Evolutionary conservation across 1,140 invertebrate species (phyloP).

Genomic region (Drosophila nasuta): DNA sequence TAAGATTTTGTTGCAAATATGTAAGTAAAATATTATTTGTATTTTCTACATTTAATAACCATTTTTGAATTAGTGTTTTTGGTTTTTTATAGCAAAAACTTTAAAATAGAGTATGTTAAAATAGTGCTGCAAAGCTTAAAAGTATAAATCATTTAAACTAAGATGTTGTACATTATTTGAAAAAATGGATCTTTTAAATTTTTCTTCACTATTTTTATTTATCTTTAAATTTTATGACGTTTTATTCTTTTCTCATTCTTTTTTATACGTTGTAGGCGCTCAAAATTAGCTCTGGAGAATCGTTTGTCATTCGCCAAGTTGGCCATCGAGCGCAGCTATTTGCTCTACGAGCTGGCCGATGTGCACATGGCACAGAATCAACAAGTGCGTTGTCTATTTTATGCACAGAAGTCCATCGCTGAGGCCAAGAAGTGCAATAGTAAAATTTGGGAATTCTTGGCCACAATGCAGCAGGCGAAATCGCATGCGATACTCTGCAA

Average conservation of each 20-base stretch:
- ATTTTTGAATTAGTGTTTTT: no score
- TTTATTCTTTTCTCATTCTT: no score
- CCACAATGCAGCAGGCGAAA: constrained; percentile 68
- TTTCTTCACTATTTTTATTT: no score
- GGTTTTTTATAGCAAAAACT: no score
- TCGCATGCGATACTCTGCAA: constrained; percentile 72
- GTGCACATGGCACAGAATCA: constrained; percentile 55
- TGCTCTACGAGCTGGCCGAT: constrained; percentile 73
- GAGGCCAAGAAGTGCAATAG: constrained; percentile 62
- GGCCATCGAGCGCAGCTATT: constrained; percentile 71
- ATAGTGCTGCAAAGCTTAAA: no score
- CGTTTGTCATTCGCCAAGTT: constrained; percentile 64
- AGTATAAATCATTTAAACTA: no score
- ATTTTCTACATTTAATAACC: not conserved
- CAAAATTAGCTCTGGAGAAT: constrained; percentile 40
- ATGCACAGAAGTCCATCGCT: constrained; percentile 53
- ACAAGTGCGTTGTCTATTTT: constrained; percentile 58
- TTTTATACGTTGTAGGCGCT: constrained; percentile 14
- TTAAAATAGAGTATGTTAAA: no score
- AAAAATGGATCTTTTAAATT: no score
- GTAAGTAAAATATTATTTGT: no score
- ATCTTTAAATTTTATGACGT: no score
- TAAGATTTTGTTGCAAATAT: no score
- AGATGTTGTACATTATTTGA: no score
- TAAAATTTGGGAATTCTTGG: constrained; percentile 69